Evolutionary conservation across 2,797 vertebrate species (phyloP).

Genomic region (Allobates femoralis): DNA sequence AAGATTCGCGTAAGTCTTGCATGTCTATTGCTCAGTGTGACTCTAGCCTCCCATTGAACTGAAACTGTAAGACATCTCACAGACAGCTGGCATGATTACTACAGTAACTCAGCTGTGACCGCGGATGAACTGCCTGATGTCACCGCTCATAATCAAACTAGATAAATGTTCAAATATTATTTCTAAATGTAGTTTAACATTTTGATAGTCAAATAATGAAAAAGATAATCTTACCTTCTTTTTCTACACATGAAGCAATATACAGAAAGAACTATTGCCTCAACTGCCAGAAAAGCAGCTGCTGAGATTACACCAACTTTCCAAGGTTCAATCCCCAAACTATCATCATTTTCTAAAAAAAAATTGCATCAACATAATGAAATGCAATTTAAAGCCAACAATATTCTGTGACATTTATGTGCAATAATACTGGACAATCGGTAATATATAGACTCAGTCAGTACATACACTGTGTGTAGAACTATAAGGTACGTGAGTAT

Average conservation of each 20-base stretch:
- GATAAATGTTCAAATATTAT: neutral
- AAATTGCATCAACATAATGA: neutral
- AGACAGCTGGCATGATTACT: too few relatives aligned
- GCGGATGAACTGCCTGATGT: too few relatives aligned
- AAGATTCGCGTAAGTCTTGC: too few relatives aligned
- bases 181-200: neutral
- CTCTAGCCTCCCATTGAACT: too few relatives aligned
- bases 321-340: constrained; percentile 46
- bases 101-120: too few relatives aligned
- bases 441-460: neutral
- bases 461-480: neutral
- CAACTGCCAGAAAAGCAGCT: neutral
- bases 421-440: neutral
- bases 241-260: constrained; percentile 41
- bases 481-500: too few relatives aligned
- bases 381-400: neutral
- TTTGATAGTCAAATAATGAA: neutral
- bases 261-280: constrained; percentile 49
- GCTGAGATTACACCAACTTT: constrained; percentile 39
- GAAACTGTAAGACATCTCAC: too few relatives aligned
- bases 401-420: neutral
- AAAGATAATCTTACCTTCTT: neutral
- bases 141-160: too few relatives aligned
- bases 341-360: constrained; percentile 24
- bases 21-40: too few relatives aligned